phyloP scores from a whole-genome alignment of 2,888 invertebrate genomes.

The Brenthis daphne region DNA sequence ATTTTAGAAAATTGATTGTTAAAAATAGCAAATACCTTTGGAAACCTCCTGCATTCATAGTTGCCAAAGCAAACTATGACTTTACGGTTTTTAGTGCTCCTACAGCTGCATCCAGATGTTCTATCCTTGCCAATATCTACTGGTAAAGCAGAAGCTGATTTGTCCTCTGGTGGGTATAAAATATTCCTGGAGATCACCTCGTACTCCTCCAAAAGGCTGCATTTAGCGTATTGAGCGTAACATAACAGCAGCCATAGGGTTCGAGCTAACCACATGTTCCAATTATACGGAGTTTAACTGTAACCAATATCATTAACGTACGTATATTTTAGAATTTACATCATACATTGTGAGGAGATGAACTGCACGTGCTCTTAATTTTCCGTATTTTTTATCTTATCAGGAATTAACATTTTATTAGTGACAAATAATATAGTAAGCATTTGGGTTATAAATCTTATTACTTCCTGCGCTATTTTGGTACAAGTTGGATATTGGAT shows the following conservation, averaged over 20 bases:
- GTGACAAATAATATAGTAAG: too few relatives aligned
- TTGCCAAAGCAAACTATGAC: constrained; percentile 80
- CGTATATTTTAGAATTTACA: too few relatives aligned
- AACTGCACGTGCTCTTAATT: too few relatives aligned
- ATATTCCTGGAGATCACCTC: constrained; percentile 55
- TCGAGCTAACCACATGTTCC: constrained; percentile 56
- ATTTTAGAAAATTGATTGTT: neutral
- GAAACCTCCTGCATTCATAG: constrained; percentile 74
- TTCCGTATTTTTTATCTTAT: too few relatives aligned
- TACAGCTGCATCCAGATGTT: constrained; percentile 77
- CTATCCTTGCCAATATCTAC: constrained; percentile 60
- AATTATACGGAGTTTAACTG: constrained; percentile 35
- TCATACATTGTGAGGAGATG: too few relatives aligned
- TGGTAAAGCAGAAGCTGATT: constrained; percentile 56
- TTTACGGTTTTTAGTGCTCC: constrained; percentile 56
- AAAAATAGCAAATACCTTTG: constrained; percentile 56
- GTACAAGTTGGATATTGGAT: too few relatives aligned
- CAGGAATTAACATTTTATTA: too few relatives aligned
- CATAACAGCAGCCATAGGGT: constrained; percentile 69
- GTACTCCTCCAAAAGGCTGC: constrained; percentile 61
- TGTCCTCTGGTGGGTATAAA: constrained; percentile 51
- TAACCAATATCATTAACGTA: neutral
- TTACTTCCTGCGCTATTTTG: too few relatives aligned
- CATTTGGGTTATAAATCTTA: too few relatives aligned
- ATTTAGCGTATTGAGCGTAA: constrained; percentile 61